Percentiles rank a stretch among this genome's conserved stretches.
These are phyloP conservation scores for Nothoprocta pentlandii DNA, from an alignment of 2,113 vertebrate species.

Conservation along the genomic window DNA sequence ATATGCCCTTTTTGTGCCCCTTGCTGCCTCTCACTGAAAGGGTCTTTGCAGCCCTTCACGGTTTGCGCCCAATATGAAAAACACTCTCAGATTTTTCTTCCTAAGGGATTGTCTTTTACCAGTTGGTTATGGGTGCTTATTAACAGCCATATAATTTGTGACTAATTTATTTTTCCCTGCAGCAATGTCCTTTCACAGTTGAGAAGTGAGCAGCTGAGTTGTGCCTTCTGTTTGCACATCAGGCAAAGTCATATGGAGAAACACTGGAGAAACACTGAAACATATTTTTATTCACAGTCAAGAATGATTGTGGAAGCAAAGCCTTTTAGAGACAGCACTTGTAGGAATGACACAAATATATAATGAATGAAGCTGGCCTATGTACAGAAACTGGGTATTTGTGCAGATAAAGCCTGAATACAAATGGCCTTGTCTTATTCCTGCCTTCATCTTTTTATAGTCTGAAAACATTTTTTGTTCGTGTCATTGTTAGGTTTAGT, in stretches of 20 bases:
- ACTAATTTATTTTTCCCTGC: conserved; percentile 55
- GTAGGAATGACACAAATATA: neutral
- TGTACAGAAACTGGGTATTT: neutral
- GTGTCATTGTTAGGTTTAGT: neutral
- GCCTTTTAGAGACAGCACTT: neutral
- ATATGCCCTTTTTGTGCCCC: too few relatives aligned
- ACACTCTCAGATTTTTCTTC: neutral
- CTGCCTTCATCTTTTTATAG: neutral
- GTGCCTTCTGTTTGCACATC: conserved; percentile 56
- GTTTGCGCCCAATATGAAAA: neutral
- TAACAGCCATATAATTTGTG: conserved; percentile 58
- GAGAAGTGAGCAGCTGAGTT: conserved; percentile 52
- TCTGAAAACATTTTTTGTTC: neutral
- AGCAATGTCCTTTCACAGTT: conserved; percentile 22
- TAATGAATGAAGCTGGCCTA: neutral
- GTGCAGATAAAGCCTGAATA: neutral
- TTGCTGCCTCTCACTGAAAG: neutral
- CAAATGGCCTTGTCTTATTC: neutral
- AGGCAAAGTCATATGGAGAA: conserved; percentile 50
- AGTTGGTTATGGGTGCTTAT: conserved; percentile 57
- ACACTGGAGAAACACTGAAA: conserved; percentile 16
- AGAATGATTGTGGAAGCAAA: conserved; percentile 1
- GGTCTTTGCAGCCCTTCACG: neutral
- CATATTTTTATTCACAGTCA: conserved; percentile 42
- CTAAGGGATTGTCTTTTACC: conserved; percentile 1